Percentiles rank a stretch among this genome's conserved stretches.
These are phyloP conservation scores for Eunapius fragilis DNA, from an alignment of 37 sponge, comb jelly and placozoan genomes.

Conservation along the genomic window DNA sequence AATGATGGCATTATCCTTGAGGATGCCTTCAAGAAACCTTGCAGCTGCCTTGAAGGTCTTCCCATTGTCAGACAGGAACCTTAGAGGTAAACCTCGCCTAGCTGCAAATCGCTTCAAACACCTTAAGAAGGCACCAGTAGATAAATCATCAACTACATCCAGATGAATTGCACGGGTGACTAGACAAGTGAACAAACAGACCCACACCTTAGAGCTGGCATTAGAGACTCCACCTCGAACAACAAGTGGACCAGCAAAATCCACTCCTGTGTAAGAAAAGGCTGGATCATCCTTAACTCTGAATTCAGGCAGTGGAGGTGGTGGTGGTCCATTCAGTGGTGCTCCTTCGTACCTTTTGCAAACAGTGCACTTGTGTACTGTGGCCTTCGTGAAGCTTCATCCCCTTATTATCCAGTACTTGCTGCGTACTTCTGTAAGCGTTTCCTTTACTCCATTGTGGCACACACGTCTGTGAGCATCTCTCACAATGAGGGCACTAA, in stretches of 20 bases:
- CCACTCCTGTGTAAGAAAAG: slow-evolving; percentile 19
- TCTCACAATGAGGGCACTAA: neutral
- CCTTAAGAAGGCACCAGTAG: neutral
- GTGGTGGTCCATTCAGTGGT: slow-evolving; percentile 13
- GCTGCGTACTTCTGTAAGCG: slow-evolving; percentile 3
- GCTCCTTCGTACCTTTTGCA: slow-evolving; percentile 21
- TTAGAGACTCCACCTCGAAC: neutral
- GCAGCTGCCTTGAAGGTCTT: slow-evolving; percentile 32
- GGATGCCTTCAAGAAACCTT: neutral
- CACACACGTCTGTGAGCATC: slow-evolving; percentile 1
- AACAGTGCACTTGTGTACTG: slow-evolving; percentile 1
- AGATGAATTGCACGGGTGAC: slow-evolving; percentile 13
- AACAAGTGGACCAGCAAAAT: slow-evolving; percentile 17
- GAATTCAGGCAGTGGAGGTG: slow-evolving; percentile 5
- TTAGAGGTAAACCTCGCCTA: neutral
- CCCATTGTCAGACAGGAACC: slow-evolving; percentile 13
- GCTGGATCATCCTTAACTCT: slow-evolving; percentile 16
- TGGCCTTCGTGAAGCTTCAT: neutral
- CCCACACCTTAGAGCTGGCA: neutral
- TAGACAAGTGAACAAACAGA: slow-evolving; percentile 22
- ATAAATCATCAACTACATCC: slow-evolving; percentile 1
- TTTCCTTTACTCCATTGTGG: slow-evolving; percentile 9
- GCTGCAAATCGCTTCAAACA: slow-evolving; percentile 12
- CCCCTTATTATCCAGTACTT: slow-evolving; percentile 13
- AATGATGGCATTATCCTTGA: neutral